Evolutionary conservation across 92 coral and sea anemone species (phyloP), one percentile per base, ranked within the genome.

Genomic region (Porites evermanni): DNA sequence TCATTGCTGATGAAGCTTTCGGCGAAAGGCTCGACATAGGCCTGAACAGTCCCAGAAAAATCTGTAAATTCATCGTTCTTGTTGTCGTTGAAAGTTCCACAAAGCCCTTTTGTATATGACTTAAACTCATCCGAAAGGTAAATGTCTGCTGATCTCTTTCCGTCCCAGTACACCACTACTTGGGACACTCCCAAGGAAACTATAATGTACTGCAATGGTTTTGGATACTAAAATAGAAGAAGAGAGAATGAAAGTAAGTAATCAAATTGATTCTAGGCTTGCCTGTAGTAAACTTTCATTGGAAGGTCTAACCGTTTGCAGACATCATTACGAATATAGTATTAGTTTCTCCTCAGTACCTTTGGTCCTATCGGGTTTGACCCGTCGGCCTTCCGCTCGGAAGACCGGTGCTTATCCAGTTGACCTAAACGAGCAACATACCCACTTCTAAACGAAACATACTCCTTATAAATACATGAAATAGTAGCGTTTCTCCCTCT

Each of bases 21-120:
- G 2, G 79, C 87, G 26, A 83, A 72, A 1, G 20, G 21, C 5
- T 61, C 13, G 1, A 59, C 58, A 1, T 6, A 23, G 60, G 21
- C 7, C 64, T n/a, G 61, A 13, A 72, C 12, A 23, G 47, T 18
- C 2, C 63, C 72, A 3, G 9, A 13, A 14, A 8, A 44, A 29
- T 72, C 79, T 3, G 7, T 32, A 77, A 91, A 84, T 23, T 97
- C 99, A 85, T 97, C 95, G 9, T 66, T n/a, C 64, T 20, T 66
- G 67, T 97, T 78, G 64, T 90, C 97, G 74, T 97, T 98, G 76
- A 88, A 97, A 69, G 79, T 88, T 26, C 99, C 99, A 67, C 99
- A 97, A 19, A 97, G 92, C 84, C 99, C 99, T 52, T 81, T 82
- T 24, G 76, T 77, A 1, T 50, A 9, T 2, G 77, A n/a, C 82